Evolutionary conservation across 2,113 vertebrate species (phyloP).

Genomic region (Percopsis transmontana): DNA sequence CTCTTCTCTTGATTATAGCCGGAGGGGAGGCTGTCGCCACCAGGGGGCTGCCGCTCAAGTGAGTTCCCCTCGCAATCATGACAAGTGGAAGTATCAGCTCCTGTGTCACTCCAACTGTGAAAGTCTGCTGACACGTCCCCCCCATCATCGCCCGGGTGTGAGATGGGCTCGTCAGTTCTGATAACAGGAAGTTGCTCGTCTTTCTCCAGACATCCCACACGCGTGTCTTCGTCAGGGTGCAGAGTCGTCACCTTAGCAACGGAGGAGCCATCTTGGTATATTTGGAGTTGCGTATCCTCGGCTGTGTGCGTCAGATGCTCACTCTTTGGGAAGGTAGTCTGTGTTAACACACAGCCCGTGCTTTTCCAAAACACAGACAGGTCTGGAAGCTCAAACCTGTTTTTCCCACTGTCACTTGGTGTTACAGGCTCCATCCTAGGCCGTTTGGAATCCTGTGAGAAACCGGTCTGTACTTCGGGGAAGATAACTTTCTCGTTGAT

Average conservation of each 20-base stretch:
- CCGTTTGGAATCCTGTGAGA: constrained; percentile 44
- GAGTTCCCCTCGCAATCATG: constrained; percentile 48
- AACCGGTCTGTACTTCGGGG: constrained; percentile 21
- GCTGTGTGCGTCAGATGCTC: too few species aligned
- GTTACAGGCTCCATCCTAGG: constrained; percentile 30
- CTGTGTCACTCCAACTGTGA: constrained; percentile 26
- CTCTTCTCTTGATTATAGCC: constrained; percentile 26
- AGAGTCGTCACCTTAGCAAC: background rate
- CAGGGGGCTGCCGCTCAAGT: constrained; percentile 33
- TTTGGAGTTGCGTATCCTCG: background rate
- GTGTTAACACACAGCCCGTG: too few species aligned
- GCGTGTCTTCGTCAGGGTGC: background rate
- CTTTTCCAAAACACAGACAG: too few species aligned
- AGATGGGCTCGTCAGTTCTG: constrained; percentile 42
- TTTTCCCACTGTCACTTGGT: constrained; percentile 14
- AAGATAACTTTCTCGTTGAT: constrained; percentile 10
- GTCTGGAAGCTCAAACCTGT: constrained; percentile 22
- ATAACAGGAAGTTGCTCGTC: constrained; percentile 32
- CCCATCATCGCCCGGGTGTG: constrained; percentile 26
- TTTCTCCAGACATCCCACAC: background rate
- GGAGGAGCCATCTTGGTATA: constrained; percentile 1
- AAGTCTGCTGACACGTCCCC: constrained; percentile 34
- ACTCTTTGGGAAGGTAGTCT: constrained; percentile 19
- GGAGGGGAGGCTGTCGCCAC: constrained; percentile 14
- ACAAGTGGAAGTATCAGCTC: constrained; percentile 32